Percentiles rank a stretch among this genome's conserved stretches.
Conservation (phyloP, 2,888 invertebrate genomes). For the Lasioglossum leucozonium region DNA sequence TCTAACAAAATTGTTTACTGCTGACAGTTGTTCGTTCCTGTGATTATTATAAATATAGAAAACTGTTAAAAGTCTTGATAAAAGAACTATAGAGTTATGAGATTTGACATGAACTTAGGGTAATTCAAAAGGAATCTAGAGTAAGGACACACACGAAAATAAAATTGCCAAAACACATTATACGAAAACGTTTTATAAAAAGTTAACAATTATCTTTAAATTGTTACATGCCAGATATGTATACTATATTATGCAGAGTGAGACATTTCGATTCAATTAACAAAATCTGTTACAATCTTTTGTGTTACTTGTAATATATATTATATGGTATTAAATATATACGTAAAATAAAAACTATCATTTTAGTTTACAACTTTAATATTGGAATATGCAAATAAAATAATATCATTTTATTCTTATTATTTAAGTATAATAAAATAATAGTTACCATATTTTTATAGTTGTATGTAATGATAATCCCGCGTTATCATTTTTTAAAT, state of each 20-base stretch:
- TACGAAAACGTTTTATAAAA: conserved; percentile 39
- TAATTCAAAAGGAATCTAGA: conserved; percentile 51
- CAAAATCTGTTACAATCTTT: conserved; percentile 31
- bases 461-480: background rate
- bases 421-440: conserved; percentile 13
- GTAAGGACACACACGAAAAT: conserved; percentile 55
- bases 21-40: conserved; percentile 55
- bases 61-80: conserved; percentile 45
- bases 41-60: conserved; percentile 55
- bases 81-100: conserved; percentile 43
- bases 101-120: conserved; percentile 44
- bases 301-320: conserved; percentile 20
- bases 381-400: conserved; percentile 2
- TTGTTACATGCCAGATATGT: conserved; percentile 55
- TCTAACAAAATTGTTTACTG: conserved; percentile 61
- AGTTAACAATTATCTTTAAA: conserved; percentile 42
- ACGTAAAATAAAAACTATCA: background rate
- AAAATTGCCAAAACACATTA: conserved; percentile 57
- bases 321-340: conserved; percentile 13
- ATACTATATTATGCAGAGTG: conserved; percentile 57
- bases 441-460: conserved; percentile 6
- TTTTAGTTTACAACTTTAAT: conserved; percentile 8
- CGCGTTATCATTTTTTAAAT: background rate
- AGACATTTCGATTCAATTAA: conserved; percentile 47
- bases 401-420: conserved; percentile 1